Evolutionary conservation across 1,140 invertebrate genomes (phyloP).

Genomic region (Oncopeltus fasciatus): DNA sequence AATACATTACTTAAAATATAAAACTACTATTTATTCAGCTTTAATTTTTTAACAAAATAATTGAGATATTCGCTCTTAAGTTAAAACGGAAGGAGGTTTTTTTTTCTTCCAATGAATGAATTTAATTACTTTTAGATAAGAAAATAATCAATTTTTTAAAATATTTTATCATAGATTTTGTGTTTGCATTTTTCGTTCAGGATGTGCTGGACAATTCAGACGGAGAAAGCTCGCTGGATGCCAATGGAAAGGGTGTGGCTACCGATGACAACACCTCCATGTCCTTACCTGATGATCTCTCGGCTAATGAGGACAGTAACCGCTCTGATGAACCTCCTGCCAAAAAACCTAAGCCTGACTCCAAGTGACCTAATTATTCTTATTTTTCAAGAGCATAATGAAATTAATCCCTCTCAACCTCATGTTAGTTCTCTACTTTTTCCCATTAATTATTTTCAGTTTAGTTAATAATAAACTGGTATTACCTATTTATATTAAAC

Average conservation of each 20-base stretch:
- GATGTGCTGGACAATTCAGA: constrained; percentile 13
- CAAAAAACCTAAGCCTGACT: constrained; percentile 20
- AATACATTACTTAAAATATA: too few species aligned
- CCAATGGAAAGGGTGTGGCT: constrained; percentile 19
- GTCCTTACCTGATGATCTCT: constrained; percentile 17
- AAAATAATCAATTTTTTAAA: too few species aligned
- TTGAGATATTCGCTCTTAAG: too few species aligned
- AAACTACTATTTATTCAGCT: too few species aligned
- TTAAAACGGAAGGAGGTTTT: too few species aligned
- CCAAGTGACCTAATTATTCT: constrained; percentile 17
- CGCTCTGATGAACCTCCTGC: constrained; percentile 18
- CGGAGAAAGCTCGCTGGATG: constrained; percentile 10
- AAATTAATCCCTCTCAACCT: constrained; percentile 7
- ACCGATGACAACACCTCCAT: constrained; percentile 20
- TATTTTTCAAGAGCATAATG: neutral
- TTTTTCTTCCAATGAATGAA: too few species aligned
- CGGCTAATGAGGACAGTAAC: constrained; percentile 14
- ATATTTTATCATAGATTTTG: too few species aligned
- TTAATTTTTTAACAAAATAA: too few species aligned
- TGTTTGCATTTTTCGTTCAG: too few species aligned
- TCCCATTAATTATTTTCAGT: neutral
- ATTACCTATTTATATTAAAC: neutral
- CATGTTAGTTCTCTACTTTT: constrained; percentile 1
- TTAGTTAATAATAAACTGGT: neutral
- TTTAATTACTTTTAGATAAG: too few species aligned